These are phyloP conservation scores for Diplazon laetatorius DNA, from an alignment of 2,888 invertebrate species.

Conservation along the genomic window DNA sequence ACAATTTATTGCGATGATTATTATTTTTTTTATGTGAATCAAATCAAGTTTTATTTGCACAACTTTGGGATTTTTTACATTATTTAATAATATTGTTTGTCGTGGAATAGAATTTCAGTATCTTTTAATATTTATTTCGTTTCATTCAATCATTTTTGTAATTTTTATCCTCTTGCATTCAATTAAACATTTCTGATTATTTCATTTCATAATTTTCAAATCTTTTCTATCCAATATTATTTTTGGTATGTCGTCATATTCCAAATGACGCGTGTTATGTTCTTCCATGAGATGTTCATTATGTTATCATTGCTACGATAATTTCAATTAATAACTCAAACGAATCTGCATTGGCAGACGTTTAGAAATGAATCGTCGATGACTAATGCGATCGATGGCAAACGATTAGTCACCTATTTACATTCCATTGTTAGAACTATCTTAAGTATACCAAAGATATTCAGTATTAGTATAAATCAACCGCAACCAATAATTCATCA, in stretches of 20 bases:
- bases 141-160: too few relatives aligned
- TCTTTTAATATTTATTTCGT: too few relatives aligned
- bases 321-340: not conserved
- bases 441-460: slow-evolving; percentile 6
- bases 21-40: not conserved
- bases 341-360: slow-evolving; percentile 25
- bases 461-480: slow-evolving; percentile 13
- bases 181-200: too few relatives aligned
- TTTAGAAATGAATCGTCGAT: slow-evolving; percentile 33
- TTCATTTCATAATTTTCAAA: too few relatives aligned
- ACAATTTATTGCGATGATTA: slow-evolving; percentile 11
- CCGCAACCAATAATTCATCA: slow-evolving; percentile 35
- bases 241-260: too few relatives aligned
- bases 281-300: not conserved
- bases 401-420: slow-evolving; percentile 50
- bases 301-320: slow-evolving; percentile 16
- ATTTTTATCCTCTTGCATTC: too few relatives aligned
- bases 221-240: too few relatives aligned
- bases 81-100: too few relatives aligned
- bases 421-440: slow-evolving; percentile 60
- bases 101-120: too few relatives aligned
- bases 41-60: too few relatives aligned
- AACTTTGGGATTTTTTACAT: too few relatives aligned
- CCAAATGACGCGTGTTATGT: not conserved
- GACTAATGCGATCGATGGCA: slow-evolving; percentile 24